Conservation (phyloP, 2,888 invertebrate genomes). For the Noctua janthina region DNA sequence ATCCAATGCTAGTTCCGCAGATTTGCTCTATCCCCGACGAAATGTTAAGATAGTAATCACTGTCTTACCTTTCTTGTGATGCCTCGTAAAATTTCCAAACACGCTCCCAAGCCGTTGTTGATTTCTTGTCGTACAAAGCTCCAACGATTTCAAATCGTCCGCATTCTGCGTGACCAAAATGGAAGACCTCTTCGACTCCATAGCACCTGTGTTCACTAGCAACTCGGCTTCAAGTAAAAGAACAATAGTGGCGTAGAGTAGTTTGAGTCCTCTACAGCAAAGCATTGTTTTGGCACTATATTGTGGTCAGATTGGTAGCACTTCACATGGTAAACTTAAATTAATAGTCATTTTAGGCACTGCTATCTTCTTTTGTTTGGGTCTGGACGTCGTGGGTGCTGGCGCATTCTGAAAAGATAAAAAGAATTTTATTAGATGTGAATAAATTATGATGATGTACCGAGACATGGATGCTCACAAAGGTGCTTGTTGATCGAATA, state of each 20-base stretch:
- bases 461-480: background rate
- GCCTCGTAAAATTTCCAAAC: conserved; percentile 87
- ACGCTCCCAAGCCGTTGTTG: conserved; percentile 87
- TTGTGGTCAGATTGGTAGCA: conserved; percentile 83
- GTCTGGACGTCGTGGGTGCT: conserved; percentile 38
- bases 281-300: conserved; percentile 89
- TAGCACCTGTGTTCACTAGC: conserved; percentile 85
- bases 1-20: too few relatives aligned
- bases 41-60: background rate
- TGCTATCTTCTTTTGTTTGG: conserved; percentile 76
- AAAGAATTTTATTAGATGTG: background rate
- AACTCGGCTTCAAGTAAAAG: conserved; percentile 86
- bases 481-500: background rate
- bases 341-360: conserved; percentile 86
- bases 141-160: conserved; percentile 85
- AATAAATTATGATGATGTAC: background rate
- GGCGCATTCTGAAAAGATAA: conserved; percentile 81
- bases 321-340: conserved; percentile 77
- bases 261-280: conserved; percentile 88
- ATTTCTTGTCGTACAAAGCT: conserved; percentile 84
- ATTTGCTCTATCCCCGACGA: too few relatives aligned
- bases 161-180: conserved; percentile 83
- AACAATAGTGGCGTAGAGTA: conserved; percentile 87
- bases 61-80: conserved; percentile 86
- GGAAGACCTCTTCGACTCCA: conserved; percentile 87